Conservation (phyloP, 2,113 vertebrate genomes). For the Thermophis baileyi region DNA sequence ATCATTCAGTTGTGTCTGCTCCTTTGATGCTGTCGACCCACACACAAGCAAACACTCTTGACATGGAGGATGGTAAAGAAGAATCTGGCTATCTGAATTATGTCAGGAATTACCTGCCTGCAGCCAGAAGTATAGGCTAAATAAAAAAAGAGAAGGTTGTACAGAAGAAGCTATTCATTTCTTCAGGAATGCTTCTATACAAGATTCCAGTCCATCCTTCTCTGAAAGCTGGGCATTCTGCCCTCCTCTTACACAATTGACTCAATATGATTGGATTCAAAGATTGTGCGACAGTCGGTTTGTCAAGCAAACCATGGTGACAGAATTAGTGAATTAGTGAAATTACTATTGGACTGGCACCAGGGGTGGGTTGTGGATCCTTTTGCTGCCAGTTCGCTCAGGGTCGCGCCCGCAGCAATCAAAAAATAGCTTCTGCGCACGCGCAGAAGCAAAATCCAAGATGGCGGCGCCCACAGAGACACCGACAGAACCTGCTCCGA, state of each 20-base stretch:
- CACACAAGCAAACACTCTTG: background rate
- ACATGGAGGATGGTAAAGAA: background rate
- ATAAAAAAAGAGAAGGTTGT: background rate
- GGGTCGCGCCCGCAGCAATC: too few relatives aligned
- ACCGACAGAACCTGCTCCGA: too few relatives aligned
- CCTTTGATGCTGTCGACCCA: background rate
- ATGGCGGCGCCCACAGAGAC: too few relatives aligned
- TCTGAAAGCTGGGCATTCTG: background rate
- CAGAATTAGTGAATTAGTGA: background rate
- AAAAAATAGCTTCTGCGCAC: too few relatives aligned
- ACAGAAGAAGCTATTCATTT: background rate
- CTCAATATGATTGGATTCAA: background rate
- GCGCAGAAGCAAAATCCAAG: too few relatives aligned
- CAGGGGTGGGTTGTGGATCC: too few relatives aligned
- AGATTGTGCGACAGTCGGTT: background rate
- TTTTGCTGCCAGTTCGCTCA: too few relatives aligned
- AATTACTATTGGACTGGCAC: background rate
- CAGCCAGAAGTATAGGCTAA: background rate
- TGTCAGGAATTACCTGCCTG: background rate
- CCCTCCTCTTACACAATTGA: background rate
- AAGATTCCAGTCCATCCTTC: background rate
- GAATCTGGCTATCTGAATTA: background rate
- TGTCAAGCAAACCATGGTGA: background rate
- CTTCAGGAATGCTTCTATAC: background rate
- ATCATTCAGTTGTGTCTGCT: background rate